Evolutionary conservation across 1,140 invertebrate species (phyloP), one percentile per base, ranked within the genome.

Genomic region (Coelopa frigida): DNA sequence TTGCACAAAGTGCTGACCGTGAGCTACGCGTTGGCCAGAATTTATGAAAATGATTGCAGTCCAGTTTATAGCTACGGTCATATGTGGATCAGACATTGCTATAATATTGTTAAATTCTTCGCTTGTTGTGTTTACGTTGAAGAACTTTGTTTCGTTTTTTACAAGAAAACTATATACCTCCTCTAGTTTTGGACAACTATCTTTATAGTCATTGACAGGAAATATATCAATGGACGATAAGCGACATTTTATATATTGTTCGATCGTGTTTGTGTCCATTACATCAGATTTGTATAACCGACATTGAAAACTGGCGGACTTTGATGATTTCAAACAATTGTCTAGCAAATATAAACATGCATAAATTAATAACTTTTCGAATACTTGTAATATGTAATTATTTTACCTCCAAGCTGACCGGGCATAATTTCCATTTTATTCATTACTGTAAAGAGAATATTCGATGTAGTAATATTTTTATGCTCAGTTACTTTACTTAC

Each of bases 41-140:
- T 54, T 49, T 12, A 48, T 35, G 21, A 35, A 31, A 11, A 69
- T 51, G 5, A 55, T 29, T 5, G 66, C 61, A 29, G 51, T 58
- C 67, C 67, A 70, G 37, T 48, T 58, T 5, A 70, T 26, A 2
- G 53, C 52, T 1, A 68, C 14, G 2, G 63, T 69, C 7, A 56
- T 58, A 42, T 70, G 67, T n/a, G 58, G 53, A 22, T 61, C 53
- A 41, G 53, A 54, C 8, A 31, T 52, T 1, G 55, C 49, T 14
- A 68, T 32, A 42, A 56, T 57, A 26, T 53, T 57, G 45, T 70
- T 69, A 18, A 69, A 69, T 29, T 69, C 66, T 37, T 70, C 67
- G 5, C 55, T 56, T 17, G 52, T 60, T 15, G 65, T 68, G 26
- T 56, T 64, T 6, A 50, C 54, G 33, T 63, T 61, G n/a, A 57